Evolutionary conservation across 2,797 vertebrate species (phyloP).

Genomic region (Urosaurus nigricauda): DNA sequence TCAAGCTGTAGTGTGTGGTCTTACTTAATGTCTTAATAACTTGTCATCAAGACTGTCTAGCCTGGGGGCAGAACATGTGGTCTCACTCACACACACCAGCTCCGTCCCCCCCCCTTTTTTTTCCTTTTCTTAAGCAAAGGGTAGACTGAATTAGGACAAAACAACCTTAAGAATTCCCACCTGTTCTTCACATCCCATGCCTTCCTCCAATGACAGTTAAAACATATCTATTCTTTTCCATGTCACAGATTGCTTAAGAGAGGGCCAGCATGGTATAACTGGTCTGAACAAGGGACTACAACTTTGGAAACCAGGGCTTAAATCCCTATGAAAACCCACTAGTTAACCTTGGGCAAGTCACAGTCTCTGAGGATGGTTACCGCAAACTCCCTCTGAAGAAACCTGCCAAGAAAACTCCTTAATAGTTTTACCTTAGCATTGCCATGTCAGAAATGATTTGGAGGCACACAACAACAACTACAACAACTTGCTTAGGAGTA

Average conservation of each 20-base stretch:
- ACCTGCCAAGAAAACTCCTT: too few relatives aligned
- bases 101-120: too few relatives aligned
- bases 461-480: too few relatives aligned
- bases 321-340: too few relatives aligned
- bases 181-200: not conserved
- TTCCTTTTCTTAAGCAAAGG: not conserved
- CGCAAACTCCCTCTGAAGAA: too few relatives aligned
- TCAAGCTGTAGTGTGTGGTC: not conserved
- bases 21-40: constrained; percentile 7
- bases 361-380: too few relatives aligned
- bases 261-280: too few relatives aligned
- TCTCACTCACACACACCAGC: not conserved
- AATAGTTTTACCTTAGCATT: too few relatives aligned
- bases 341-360: too few relatives aligned
- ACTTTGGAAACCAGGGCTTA: too few relatives aligned
- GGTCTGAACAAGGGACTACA: too few relatives aligned
- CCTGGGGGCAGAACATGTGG: not conserved
- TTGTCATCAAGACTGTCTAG: constrained; percentile 2
- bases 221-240: not conserved
- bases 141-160: not conserved
- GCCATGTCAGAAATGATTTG: too few relatives aligned
- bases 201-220: constrained; percentile 35
- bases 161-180: not conserved
- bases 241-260: not conserved
- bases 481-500: not conserved